A percentile compares a stretch with the other conserved stretches of the same genome.
These are phyloP conservation scores for Orchestia grillus DNA, from an alignment of 1,140 invertebrate genomes.

Conservation along the genomic window DNA sequence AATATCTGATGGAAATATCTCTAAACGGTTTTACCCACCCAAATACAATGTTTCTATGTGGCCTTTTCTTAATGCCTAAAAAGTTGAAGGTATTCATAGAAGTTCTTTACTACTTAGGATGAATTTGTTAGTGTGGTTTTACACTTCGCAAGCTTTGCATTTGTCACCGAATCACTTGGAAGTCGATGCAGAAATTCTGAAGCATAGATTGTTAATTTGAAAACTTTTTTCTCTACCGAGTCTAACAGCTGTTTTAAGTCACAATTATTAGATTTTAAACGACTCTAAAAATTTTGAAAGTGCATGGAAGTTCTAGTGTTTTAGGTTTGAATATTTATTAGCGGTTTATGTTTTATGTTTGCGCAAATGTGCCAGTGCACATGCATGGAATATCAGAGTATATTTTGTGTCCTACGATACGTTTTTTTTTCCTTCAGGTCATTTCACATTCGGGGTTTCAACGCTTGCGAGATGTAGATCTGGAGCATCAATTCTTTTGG, in stretches of 20 bases:
- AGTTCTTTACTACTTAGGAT: not conserved
- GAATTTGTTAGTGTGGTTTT: not conserved
- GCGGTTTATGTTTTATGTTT: too few relatives aligned
- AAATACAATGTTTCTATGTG: not conserved
- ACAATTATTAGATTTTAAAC: not conserved
- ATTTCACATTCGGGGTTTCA: not conserved
- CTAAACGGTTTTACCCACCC: too few relatives aligned
- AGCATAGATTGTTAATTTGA: not conserved
- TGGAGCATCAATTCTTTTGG: not conserved
- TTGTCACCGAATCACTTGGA: not conserved
- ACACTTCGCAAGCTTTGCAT: not conserved
- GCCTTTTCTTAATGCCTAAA: not conserved
- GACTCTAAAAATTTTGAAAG: not conserved
- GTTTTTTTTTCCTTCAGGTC: not conserved
- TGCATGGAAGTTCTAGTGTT: not conserved
- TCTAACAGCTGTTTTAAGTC: not conserved
- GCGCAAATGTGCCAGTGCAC: not conserved
- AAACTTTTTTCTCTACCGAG: not conserved
- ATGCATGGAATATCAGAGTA: not conserved
- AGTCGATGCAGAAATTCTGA: not conserved
- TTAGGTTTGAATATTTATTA: too few relatives aligned
- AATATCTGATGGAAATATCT: too few relatives aligned
- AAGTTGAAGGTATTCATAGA: not conserved
- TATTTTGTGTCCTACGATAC: not conserved
- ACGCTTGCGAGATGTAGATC: not conserved